A percentile compares a stretch with the other conserved stretches of the same genome.
These are phyloP conservation scores for Cyrtorhinus lividipennis DNA, from an alignment of 1,140 invertebrate genomes.

Conservation along the genomic window DNA sequence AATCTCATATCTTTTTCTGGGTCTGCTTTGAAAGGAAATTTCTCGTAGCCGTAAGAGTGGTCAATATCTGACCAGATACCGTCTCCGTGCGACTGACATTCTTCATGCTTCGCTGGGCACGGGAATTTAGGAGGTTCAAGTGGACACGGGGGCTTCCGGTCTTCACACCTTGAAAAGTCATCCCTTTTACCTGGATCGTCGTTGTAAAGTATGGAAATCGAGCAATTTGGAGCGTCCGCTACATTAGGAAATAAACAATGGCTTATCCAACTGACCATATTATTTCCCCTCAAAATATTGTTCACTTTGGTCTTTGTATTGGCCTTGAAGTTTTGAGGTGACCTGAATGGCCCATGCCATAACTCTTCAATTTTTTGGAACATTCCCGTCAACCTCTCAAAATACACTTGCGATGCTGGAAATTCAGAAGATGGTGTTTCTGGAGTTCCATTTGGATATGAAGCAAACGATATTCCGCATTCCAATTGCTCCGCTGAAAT, in stretches of 20 bases:
- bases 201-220: no score
- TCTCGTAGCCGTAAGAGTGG: background rate
- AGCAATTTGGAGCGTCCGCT: background rate
- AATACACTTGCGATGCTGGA: no score
- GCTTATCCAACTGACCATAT: background rate
- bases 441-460: no score
- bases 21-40: background rate
- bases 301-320: background rate
- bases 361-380: no score
- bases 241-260: background rate
- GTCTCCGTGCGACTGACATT: background rate
- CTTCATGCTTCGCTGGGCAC: background rate
- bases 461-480: no score
- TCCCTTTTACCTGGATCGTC: background rate
- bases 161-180: constrained; percentile 1
- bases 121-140: background rate
- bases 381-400: no score
- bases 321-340: background rate
- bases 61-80: constrained; percentile 10
- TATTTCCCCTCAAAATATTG: no score
- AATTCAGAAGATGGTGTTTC: no score
- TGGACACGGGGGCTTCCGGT: constrained; percentile 1
- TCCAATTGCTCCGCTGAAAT: no score
- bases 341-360: background rate
- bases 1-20: background rate